Evolutionary conservation across 2,888 invertebrate species (phyloP), one percentile per base, ranked within the genome.

Genomic region (Alloplasta piceator): DNA sequence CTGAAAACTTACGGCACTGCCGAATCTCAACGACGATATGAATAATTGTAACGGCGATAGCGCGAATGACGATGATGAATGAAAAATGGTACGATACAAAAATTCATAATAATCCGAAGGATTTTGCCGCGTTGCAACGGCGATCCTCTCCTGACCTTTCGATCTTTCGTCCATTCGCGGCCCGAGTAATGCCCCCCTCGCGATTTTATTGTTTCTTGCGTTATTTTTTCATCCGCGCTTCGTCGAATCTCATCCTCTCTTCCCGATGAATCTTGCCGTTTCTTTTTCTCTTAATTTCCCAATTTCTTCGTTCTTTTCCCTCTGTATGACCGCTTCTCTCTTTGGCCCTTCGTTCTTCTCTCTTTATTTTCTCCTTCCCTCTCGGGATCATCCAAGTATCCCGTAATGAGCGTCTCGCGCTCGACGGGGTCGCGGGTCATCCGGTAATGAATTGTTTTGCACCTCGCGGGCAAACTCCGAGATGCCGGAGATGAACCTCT

Each of bases 401-500:
- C 87, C 88, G 88, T 91, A 91, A 91, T 91, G 91, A 91, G 90
- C 88, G 87, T 85, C 90, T 89, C 89, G 89, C 88, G 89, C 87
- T 86, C 78, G 80, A 12, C 79, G 76, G 76, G 90, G 89, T 90
- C 89, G 83, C 71, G 85, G 90, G 87, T 89, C 88, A 86, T 80
- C 80, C 82, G 86, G 89, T 91, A 91, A 91, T 91, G 90, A 91
- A 91, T 91, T 91, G 90, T 90, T 91, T 91, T 90, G 87, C 90
- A 91, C 90, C 90, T 91, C 87, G 88, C 86, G 86, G 90, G 87
- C 89, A 89, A 82, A 83, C 73, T 73, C 74, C 63, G 55, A 60
- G 58, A 72, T 74, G 73, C 80, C 56, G 7, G 43, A 43, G 52
- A 73, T 63, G 52, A 55, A 43, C 63, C 66, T 50, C 56, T 70